These are phyloP conservation scores for Brevimyrus niger DNA, from an alignment of 2,113 vertebrate genomes.

Conservation along the genomic window DNA sequence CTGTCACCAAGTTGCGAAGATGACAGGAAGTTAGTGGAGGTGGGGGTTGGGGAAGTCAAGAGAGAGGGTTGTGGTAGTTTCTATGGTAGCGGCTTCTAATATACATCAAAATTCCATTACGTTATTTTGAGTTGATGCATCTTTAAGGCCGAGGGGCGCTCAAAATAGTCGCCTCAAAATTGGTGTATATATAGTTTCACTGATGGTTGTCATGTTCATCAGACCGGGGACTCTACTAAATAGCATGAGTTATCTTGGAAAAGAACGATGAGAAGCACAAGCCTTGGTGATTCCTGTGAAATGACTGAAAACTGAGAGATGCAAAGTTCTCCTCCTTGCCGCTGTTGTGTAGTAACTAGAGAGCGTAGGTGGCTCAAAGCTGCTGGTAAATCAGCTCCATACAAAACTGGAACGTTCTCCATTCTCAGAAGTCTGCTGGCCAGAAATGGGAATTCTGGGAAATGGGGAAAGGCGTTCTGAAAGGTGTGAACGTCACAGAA, in stretches of 20 bases:
- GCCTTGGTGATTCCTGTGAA: background rate
- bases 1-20: background rate
- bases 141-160: background rate
- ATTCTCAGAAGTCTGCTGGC: background rate
- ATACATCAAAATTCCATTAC: constrained; percentile 22
- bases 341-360: background rate
- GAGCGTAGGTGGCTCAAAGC: background rate
- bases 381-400: background rate
- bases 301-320: background rate
- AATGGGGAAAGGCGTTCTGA: background rate
- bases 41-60: constrained; percentile 28
- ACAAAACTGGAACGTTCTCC: background rate
- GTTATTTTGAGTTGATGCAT: background rate
- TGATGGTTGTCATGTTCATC: background rate
- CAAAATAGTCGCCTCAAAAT: background rate
- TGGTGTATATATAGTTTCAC: background rate
- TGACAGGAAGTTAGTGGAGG: background rate
- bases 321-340: background rate
- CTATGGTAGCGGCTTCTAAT: constrained; percentile 26
- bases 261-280: background rate
- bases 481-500: background rate
- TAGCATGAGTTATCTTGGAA: background rate
- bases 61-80: constrained; percentile 39
- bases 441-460: background rate
- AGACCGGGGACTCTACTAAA: background rate